Conservation (phyloP, 1,140 invertebrate genomes). For the Drosophila oshimai region DNA sequence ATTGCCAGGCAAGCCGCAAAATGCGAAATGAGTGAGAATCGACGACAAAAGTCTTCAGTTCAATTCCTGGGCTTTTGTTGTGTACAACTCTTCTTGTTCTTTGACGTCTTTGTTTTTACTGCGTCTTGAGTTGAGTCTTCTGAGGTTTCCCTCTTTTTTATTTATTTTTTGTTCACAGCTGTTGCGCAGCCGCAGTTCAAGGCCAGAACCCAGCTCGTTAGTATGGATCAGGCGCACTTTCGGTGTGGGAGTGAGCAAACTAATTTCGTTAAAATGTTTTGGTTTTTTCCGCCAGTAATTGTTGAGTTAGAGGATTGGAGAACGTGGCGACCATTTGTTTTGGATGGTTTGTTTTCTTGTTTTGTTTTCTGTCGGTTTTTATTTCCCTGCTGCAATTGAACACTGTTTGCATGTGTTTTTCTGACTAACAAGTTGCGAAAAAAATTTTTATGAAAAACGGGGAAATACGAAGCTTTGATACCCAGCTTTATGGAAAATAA, state of each 20-base stretch:
- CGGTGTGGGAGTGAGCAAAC: constrained; percentile 26
- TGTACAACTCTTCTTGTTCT: background rate
- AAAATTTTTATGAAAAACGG: background rate
- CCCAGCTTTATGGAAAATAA: too few relatives aligned
- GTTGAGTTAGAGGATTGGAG: constrained; percentile 13
- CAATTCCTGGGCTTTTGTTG: background rate
- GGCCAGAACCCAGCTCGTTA: constrained; percentile 8
- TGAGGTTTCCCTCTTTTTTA: background rate
- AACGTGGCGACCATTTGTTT: constrained; percentile 50
- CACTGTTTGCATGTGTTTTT: background rate
- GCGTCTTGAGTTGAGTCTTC: background rate
- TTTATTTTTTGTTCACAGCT: constrained; percentile 31
- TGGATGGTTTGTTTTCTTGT: constrained; percentile 24
- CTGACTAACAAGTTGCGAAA: background rate
- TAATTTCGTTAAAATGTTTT: constrained; percentile 66
- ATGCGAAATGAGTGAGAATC: constrained; percentile 6
- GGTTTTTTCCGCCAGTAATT: constrained; percentile 42
- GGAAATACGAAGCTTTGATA: background rate
- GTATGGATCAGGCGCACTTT: background rate
- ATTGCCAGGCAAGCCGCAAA: constrained; percentile 15
- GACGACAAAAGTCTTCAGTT: constrained; percentile 7
- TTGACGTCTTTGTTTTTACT: background rate
- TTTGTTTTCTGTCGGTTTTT: constrained; percentile 1
- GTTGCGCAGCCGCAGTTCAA: constrained; percentile 57
- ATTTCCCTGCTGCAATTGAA: constrained; percentile 1